Evolutionary conservation across 2,797 vertebrate species (phyloP), one percentile per base, ranked within the genome.

Genomic region (Girardinus metallicus): DNA sequence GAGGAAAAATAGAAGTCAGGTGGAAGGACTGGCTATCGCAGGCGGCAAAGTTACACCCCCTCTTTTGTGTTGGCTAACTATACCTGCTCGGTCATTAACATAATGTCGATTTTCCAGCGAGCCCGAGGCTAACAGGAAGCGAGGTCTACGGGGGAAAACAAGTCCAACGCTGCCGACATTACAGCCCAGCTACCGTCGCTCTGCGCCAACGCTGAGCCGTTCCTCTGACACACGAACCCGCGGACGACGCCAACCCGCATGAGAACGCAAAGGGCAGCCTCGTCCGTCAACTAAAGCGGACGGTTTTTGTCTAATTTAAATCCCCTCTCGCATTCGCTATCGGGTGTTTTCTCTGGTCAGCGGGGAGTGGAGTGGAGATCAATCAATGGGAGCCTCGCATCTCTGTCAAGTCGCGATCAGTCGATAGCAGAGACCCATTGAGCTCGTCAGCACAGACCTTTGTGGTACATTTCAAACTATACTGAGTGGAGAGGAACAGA

Each of bases 301-400:
- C 76, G 36, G 44, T 85, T 74, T 89, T 86, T 85, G 79, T 86
- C 82, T 77, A 49, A 86, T 94, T 93, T 94, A 91, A 94, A 93
- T 87, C 92, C 92, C 93, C 90, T 91, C 90, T 93, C 83, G 84
- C 86, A 71, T 89, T 89, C 79, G 87, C 86, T 85, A 80, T 88
- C 85, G 89, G 91, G 89, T 91, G 94, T 94, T 93, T 91, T 94
- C 93, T 91, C 91, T 84, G 88, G 94, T 95, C 93, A 94, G 92
- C 89, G 91, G 93, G 92, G 93, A 93, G 92, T 91, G 92, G 91
- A 88, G 93, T 76, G 92, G 78, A 93, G 90, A 96, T 96, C 94
- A 94, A 94, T 95, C 95, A 95, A 94, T 94, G 92, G 93, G 94
- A 92, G 93, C 74, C 92, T 94, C 88, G 89, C 88, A 83, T 90